These are phyloP conservation scores for Cricetomys ansorgei DNA, from an alignment of 2,113 vertebrate species.

Conservation along the genomic window DNA sequence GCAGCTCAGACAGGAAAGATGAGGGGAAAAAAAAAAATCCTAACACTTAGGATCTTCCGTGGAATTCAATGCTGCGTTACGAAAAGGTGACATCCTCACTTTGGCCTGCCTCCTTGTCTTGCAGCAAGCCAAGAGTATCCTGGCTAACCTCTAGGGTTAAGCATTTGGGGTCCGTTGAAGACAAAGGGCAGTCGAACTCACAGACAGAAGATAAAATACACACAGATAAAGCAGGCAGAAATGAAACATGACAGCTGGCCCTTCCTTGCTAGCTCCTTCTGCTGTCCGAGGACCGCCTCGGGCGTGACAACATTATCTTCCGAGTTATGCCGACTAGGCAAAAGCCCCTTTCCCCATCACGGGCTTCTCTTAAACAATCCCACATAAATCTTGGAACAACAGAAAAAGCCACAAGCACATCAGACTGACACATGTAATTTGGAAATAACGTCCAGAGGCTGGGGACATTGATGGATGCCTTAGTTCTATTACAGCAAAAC, in stretches of 20 bases:
- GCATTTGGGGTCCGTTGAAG: background rate
- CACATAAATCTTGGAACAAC: conserved; percentile 58
- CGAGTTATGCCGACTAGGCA: background rate
- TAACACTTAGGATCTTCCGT: background rate
- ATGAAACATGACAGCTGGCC: background rate
- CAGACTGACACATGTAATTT: conserved; percentile 69
- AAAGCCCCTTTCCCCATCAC: background rate
- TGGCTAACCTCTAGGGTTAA: conserved; percentile 13
- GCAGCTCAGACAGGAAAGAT: background rate
- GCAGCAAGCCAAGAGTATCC: background rate
- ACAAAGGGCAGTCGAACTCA: conserved; percentile 39
- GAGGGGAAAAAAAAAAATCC: background rate
- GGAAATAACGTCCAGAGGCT: conserved; percentile 61
- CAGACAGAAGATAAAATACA: background rate
- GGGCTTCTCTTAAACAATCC: conserved; percentile 2
- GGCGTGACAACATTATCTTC: background rate
- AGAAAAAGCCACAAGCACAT: conserved; percentile 56
- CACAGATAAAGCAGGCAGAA: background rate
- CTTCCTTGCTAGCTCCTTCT: background rate
- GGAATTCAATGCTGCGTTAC: background rate
- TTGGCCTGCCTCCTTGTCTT: background rate
- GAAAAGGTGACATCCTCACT: background rate
- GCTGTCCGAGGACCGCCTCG: conserved; percentile 11
- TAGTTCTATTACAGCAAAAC: background rate
- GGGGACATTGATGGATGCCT: conserved; percentile 57